Evolutionary conservation across 2,888 invertebrate species (phyloP).

Genomic region (Steromphala cineraria): DNA sequence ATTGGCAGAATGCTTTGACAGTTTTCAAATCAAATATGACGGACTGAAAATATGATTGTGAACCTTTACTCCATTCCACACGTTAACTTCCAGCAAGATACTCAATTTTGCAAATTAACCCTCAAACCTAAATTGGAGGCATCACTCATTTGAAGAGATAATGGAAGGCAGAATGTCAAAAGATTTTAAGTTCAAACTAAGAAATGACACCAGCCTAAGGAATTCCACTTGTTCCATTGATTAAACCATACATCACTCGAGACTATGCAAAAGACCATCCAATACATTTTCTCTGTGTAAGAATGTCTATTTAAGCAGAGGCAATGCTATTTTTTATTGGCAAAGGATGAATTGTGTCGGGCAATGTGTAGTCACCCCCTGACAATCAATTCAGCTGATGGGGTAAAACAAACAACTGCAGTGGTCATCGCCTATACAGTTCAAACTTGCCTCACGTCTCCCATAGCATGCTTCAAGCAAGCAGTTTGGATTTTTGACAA

Average conservation of each 20-base stretch:
- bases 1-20: not conserved
- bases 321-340: not conserved
- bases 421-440: not conserved
- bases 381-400: not conserved
- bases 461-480: not conserved
- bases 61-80: not conserved
- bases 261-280: not conserved
- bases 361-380: not conserved
- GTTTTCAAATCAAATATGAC: slow-evolving; percentile 4
- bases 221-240: not conserved
- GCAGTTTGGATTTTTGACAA: not conserved
- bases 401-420: not conserved
- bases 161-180: not conserved
- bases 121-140: not conserved
- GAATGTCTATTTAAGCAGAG: slow-evolving; percentile 5
- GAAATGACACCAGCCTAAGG: not conserved
- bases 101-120: not conserved
- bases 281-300: not conserved
- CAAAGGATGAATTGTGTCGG: not conserved
- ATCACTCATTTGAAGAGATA: not conserved
- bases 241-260: not conserved
- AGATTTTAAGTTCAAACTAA: not conserved
- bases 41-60: not conserved
- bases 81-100: not conserved
- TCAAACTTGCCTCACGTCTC: not conserved